These are phyloP conservation scores for Agelaius phoeniceus DNA, from an alignment of 2,113 vertebrate genomes.

Conservation along the genomic window DNA sequence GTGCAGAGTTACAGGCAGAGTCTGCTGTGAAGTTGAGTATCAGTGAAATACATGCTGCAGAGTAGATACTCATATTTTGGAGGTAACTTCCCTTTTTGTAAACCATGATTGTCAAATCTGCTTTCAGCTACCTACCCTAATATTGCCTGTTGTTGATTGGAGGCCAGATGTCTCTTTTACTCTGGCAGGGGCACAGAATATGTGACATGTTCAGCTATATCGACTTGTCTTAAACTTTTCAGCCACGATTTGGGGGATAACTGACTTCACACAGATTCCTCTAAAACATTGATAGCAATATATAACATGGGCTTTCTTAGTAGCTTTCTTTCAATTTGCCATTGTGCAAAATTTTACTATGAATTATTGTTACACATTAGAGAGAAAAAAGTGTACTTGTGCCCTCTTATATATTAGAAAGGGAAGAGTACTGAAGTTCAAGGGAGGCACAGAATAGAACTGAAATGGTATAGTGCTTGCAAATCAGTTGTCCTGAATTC, in stretches of 20 bases:
- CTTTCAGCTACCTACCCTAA: background rate
- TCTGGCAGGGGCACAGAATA: background rate
- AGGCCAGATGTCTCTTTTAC: background rate
- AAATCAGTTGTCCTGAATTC: background rate
- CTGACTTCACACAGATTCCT: background rate
- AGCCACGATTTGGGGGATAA: background rate
- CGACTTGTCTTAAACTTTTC: background rate
- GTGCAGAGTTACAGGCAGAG: background rate
- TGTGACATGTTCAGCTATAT: fast-evolving
- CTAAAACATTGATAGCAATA: background rate
- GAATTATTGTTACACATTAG: background rate
- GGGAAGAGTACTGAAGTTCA: background rate
- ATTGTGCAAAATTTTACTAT: background rate
- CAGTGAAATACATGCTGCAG: background rate
- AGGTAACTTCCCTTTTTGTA: background rate
- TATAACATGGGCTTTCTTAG: background rate
- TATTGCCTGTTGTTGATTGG: background rate
- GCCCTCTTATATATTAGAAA: background rate
- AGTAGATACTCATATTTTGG: background rate
- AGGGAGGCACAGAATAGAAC: background rate
- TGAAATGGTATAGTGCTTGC: background rate
- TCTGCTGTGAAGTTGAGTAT: background rate
- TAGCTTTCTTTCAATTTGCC: background rate
- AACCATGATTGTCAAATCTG: background rate
- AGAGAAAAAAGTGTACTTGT: background rate